phyloP scores from a whole-genome alignment of 2,888 invertebrate species.

The Chrysodeixis includens region DNA sequence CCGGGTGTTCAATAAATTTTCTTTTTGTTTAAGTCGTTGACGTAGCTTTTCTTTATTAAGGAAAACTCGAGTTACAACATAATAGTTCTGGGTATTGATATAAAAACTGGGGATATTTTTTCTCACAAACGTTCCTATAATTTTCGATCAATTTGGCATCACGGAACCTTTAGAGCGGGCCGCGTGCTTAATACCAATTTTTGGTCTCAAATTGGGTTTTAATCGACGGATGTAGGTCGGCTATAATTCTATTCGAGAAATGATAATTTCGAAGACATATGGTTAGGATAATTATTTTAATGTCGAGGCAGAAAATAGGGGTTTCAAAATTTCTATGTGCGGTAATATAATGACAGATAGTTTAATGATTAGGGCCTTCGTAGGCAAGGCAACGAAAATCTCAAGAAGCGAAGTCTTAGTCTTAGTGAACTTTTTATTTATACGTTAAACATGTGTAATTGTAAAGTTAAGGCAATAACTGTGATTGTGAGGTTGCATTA shows the following conservation, averaged over 20 bases:
- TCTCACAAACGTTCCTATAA: constrained; percentile 30
- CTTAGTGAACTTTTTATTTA: constrained; percentile 41
- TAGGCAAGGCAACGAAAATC: too few species aligned
- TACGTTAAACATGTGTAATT: constrained; percentile 44
- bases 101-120: not conserved
- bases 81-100: not conserved
- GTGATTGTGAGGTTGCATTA: constrained; percentile 17
- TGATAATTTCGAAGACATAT: constrained; percentile 75
- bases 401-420: too few species aligned
- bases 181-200: constrained; percentile 59
- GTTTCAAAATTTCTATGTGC: constrained; percentile 40
- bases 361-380: not conserved
- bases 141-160: constrained; percentile 62
- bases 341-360: constrained; percentile 56
- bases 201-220: constrained; percentile 75
- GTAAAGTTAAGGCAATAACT: constrained; percentile 30
- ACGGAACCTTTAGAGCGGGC: constrained; percentile 59
- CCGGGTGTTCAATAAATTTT: not conserved
- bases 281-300: constrained; percentile 75
- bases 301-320: constrained; percentile 61
- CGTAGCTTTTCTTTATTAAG: not conserved
- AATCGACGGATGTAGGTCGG: constrained; percentile 79
- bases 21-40: not conserved
- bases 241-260: constrained; percentile 65
- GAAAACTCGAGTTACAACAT: not conserved